Evolutionary conservation across 2,888 invertebrate genomes (phyloP), one percentile per base, ranked within the genome.

Genomic region (Taphrorychus bicolor): DNA sequence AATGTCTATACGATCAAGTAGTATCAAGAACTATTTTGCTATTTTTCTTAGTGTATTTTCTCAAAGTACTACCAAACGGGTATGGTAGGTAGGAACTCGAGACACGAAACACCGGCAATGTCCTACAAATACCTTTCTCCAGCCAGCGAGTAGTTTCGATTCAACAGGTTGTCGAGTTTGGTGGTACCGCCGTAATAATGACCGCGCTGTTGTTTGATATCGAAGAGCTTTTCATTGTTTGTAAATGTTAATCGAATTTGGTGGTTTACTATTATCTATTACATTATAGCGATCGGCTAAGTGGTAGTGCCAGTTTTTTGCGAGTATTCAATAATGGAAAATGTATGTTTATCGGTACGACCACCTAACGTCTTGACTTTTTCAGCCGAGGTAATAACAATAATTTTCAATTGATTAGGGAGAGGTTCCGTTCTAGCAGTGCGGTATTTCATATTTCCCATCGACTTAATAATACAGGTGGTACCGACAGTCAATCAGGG

Each of bases 71-170:
- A 16, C 17, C 45, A 45, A 45, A 45, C 58, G 40, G 19, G 42
- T 42, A 58, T 56, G 16, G 58, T 59, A 59, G 59, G 59, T 59
- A 59, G 59, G 59, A 59, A 59, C 49, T 16, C 51, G 59, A 59
- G 42, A 22, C 59, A 49, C 54, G 54, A 32, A 54, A 54, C 32
- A 18, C 54, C 54, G 54, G 54, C 54, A 54, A 32, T 32, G 62
- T 62, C 54, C 54, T 54, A 54, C 24, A 54, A 54, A 54, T 54
- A 54, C 32, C 54, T 54, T 54, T 54, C 54, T 14, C 54, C 54
- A 54, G 14, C 21, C 48, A 45, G 45, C 45, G 17, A 45, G 45
- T 14, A 54, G 54, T 54, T 54, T 54, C 52, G 16, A 48, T 19
- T 19, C 14, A 42, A 57, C 41, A 57, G 41, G 57, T 40, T 57